Evolutionary conservation across 2,797 vertebrate species (phyloP), one percentile per base, ranked within the genome.

Genomic region (Acrossocheilus fasciatus): DNA sequence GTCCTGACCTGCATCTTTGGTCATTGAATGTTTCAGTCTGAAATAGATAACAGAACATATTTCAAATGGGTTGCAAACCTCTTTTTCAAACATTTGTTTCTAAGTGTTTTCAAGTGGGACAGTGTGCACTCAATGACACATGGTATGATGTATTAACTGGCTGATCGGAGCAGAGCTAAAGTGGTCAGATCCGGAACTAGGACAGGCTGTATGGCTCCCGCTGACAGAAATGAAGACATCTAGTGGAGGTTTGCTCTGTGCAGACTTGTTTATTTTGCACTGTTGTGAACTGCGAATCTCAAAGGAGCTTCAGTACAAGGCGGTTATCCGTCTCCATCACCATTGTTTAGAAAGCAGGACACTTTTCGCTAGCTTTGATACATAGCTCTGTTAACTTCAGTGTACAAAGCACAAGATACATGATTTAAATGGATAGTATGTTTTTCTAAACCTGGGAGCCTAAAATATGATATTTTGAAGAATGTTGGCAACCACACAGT

Each of bases 201-300:
- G 81, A 88, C 87, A 83, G 88, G 79, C 78, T 77, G n/a, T 8
- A 50, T 41, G 77, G 82, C 70, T 75, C 64, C 34, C 47, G 4
- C 80, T 87, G 86, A 86, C 84, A 83, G 77, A 87, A 85, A 91
- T 90, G 80, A 90, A 90, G 90, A 87, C 30, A 68, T 90, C 74
- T 86, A 75, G 50, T 15, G 14, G 59, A 70, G 81, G 26, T 77
- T 41, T 84, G 17, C 78, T 76, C 76, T 77, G 77, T 83, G 85
- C 59, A 82, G 72, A 87, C 72, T 39, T 81, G 78, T 89, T 90
- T 89, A 87, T 69, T 84, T 70, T 84, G 30, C 81, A 85, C 59
- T 78, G 73, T 70, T 76, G 70, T 82, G 78, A 82, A 30, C 77
- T 43, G 64, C n/a, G 76, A 70, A 26, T 86, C 87, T 79, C 80